A percentile compares a stretch with the other conserved stretches of the same genome.
Evolutionary conservation across 2,113 vertebrate genomes (phyloP).

Genomic region (Grammomys surdaster): DNA sequence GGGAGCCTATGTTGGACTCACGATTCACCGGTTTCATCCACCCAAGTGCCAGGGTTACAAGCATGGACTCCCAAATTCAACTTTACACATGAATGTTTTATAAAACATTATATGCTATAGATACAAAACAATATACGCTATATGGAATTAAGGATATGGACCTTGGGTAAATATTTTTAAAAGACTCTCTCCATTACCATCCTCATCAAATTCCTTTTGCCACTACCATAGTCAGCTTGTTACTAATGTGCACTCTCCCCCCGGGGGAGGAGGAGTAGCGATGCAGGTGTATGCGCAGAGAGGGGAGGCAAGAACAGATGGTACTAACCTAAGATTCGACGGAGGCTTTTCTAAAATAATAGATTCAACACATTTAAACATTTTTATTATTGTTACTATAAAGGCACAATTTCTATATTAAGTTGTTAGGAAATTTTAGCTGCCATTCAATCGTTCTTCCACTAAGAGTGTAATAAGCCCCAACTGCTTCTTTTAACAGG

Average conservation of each 20-base stretch:
- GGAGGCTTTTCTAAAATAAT: fast-evolving
- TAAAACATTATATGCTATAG: no score
- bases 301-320: neutral
- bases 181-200: neutral
- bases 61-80: neutral
- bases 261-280: neutral
- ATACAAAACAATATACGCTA: neutral
- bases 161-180: neutral
- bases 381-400: conserved; percentile 49
- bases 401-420: conserved; percentile 56
- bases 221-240: neutral
- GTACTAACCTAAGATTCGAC: neutral
- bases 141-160: conserved; percentile 38
- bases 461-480: conserved; percentile 84
- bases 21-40: neutral
- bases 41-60: neutral
- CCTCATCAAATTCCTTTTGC: conserved; percentile 9
- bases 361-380: conserved; percentile 19
- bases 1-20: neutral
- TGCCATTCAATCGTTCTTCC: conserved; percentile 78
- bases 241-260: neutral
- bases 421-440: conserved; percentile 55
- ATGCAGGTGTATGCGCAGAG: neutral
- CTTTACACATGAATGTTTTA: neutral
- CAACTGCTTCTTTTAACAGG: conserved; percentile 85